Percentiles rank a stretch among this genome's conserved stretches.
Evolutionary conservation across 2,888 invertebrate genomes (phyloP).

Genomic region (Pocota personata): DNA sequence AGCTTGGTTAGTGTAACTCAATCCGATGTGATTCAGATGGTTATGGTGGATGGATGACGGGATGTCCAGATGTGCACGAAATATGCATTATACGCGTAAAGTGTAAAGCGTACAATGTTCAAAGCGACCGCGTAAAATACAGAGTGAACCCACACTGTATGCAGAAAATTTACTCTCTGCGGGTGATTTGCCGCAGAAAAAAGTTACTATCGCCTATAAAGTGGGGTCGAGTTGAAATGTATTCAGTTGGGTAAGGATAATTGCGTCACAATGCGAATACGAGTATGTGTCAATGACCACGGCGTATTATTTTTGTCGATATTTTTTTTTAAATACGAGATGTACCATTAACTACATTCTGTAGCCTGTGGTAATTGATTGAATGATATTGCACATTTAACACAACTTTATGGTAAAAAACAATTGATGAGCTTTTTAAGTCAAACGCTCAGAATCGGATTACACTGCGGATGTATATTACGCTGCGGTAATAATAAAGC

Average conservation of each 20-base stretch:
- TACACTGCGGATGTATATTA: too few species aligned
- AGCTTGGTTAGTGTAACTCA: constrained; percentile 21
- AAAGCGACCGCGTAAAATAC: constrained; percentile 13
- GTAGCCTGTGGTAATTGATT: not conserved
- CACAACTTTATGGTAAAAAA: not conserved
- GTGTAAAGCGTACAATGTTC: not conserved
- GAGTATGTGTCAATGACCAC: not conserved
- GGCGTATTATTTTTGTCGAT: not conserved
- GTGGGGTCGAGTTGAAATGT: not conserved
- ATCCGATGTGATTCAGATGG: not conserved
- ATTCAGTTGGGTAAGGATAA: not conserved
- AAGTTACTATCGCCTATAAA: not conserved
- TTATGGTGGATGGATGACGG: not conserved
- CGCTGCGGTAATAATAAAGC: too few species aligned
- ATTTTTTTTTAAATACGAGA: not conserved
- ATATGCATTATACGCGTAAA: too few species aligned
- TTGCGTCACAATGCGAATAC: not conserved
- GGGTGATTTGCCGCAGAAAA: constrained; percentile 14
- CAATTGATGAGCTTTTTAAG: not conserved
- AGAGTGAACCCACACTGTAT: not conserved
- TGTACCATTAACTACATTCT: not conserved
- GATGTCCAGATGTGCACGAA: not conserved
- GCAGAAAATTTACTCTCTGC: constrained; percentile 9
- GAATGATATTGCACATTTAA: not conserved
- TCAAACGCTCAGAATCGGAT: not conserved